Conservation (phyloP, 1,140 invertebrate species). For the Nomia melanderi region DNA sequence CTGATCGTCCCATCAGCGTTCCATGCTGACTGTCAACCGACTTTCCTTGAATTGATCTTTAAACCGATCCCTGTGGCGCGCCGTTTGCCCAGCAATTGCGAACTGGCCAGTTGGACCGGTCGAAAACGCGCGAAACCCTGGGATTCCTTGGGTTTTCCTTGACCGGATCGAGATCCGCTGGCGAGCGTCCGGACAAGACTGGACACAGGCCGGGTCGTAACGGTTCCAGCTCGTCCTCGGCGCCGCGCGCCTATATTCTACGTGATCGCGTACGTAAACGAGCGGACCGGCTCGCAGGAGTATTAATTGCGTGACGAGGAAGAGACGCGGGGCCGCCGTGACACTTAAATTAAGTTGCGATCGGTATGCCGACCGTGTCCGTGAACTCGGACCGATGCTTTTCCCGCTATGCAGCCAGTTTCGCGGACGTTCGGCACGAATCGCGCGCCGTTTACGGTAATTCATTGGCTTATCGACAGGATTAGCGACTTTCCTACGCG, state of each 20-base stretch:
- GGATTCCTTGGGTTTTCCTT: constrained; percentile 30
- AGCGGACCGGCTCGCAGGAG: constrained; percentile 17
- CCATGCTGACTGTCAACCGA: no score
- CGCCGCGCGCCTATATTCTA: constrained; percentile 43
- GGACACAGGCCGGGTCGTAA: constrained; percentile 65
- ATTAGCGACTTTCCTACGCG: no score
- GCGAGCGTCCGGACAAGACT: constrained; percentile 68
- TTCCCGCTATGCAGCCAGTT: constrained; percentile 38
- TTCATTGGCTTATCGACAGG: no score
- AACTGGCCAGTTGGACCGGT: constrained; percentile 7
- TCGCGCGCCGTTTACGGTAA: background rate
- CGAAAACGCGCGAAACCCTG: background rate
- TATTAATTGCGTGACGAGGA: constrained; percentile 40
- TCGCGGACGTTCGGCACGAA: background rate
- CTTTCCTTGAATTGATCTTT: no score
- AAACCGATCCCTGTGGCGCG: no score
- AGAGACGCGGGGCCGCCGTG: constrained; percentile 22
- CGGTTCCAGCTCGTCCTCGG: constrained; percentile 71
- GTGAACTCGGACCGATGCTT: constrained; percentile 4
- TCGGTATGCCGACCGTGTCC: constrained; percentile 48
- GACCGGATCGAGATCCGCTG: constrained; percentile 59
- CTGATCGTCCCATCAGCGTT: no score
- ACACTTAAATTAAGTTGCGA: constrained; percentile 47
- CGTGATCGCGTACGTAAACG: constrained; percentile 43
- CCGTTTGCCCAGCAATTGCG: background rate